Evolutionary conservation across 2,888 invertebrate genomes (phyloP).

Genomic region (Lithosia quadra): DNA sequence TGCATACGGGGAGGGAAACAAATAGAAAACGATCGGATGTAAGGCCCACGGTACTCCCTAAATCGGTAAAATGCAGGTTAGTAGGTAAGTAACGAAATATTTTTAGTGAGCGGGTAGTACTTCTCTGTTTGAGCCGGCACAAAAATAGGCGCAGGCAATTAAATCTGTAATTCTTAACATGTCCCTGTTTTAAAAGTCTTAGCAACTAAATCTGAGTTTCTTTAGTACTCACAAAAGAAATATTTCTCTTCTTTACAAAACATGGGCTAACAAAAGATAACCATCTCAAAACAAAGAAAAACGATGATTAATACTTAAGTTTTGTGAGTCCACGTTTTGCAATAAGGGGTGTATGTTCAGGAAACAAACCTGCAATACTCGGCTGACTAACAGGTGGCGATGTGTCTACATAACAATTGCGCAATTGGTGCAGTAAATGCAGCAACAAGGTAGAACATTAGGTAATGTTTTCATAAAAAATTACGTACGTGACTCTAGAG

Average conservation of each 20-base stretch:
- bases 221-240: not conserved
- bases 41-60: not conserved
- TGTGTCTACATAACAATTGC: constrained; percentile 11
- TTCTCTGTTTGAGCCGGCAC: no score
- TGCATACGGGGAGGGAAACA: not conserved
- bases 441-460: constrained; percentile 1
- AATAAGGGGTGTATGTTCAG: not conserved
- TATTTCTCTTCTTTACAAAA: no score
- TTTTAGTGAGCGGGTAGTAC: no score
- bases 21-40: not conserved
- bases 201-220: not conserved
- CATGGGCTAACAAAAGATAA: not conserved
- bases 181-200: no score
- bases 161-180: no score
- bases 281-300: not conserved
- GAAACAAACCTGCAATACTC: constrained; percentile 7
- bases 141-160: no score
- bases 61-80: not conserved
- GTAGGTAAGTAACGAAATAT: no score
- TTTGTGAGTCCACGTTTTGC: not conserved
- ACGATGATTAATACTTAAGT: not conserved
- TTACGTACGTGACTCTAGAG: constrained; percentile 2
- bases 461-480: constrained; percentile 2
- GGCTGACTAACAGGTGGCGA: constrained; percentile 10
- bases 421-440: constrained; percentile 2